A percentile compares a stretch with the other conserved stretches of the same genome.
Conservation (phyloP, 92 coral and sea anemone species). For the Epizoanthus rinbou region DNA sequence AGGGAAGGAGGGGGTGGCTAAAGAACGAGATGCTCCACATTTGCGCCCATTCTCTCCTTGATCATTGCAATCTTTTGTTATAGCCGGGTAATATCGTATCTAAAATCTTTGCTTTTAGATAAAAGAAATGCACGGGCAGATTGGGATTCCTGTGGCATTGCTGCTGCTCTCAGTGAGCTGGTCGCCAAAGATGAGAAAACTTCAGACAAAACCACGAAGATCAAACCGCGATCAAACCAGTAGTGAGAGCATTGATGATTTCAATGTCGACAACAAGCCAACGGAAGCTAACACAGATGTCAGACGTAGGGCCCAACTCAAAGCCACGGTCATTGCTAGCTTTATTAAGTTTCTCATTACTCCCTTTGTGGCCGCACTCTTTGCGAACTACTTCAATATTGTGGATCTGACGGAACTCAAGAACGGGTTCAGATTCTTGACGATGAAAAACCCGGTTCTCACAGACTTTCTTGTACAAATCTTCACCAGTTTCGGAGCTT, state of each 20-base stretch:
- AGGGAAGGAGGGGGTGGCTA: no score
- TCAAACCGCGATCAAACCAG: not conserved
- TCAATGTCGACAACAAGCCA: not conserved
- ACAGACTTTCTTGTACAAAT: slow-evolving; percentile 71
- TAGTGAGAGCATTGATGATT: not conserved
- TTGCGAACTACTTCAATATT: slow-evolving; percentile 30
- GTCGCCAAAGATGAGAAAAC: slow-evolving; percentile 45
- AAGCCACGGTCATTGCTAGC: slow-evolving; percentile 75
- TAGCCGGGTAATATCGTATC: no score
- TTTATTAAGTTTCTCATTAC: slow-evolving; percentile 68
- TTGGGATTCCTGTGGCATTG: not conserved
- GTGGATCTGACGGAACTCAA: slow-evolving; percentile 22
- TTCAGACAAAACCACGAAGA: slow-evolving; percentile 34
- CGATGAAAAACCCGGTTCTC: slow-evolving; percentile 40
- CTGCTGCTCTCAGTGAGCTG: slow-evolving; percentile 38
- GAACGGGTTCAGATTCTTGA: slow-evolving; percentile 53
- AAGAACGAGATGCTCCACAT: no score
- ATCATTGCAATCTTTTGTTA: no score
- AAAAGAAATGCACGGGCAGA: not conserved
- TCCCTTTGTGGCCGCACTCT: slow-evolving; percentile 70
- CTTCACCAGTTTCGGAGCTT: slow-evolving; percentile 70
- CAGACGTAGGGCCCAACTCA: slow-evolving; percentile 7
- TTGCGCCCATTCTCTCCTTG: no score
- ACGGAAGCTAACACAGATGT: no score
- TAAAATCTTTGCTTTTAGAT: not conserved